Percentiles rank a stretch among this genome's conserved stretches.
Conservation (phyloP, 2,797 vertebrate genomes). For the Sebastiscus albofasciatus region DNA sequence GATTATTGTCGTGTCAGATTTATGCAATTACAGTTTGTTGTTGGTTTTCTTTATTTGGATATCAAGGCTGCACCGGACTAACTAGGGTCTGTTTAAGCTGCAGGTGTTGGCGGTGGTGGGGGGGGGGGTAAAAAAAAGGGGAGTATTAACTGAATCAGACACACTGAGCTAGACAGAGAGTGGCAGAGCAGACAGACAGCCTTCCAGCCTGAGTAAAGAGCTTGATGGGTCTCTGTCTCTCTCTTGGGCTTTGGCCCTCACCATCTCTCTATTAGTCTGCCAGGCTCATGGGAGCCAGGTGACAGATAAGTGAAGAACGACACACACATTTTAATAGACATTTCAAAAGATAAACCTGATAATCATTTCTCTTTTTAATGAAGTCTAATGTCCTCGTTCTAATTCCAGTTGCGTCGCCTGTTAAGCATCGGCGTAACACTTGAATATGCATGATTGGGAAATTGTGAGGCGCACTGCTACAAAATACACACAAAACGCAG, state of each 20-base stretch:
- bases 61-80: conserved; percentile 1
- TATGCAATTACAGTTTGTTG: conserved; percentile 48
- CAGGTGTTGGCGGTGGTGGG: not conserved
- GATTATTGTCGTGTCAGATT: conserved; percentile 55
- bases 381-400: conserved; percentile 87
- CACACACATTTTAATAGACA: conserved; percentile 89
- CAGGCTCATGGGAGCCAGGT: conserved; percentile 85
- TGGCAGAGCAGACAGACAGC: conserved; percentile 70
- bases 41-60: conserved; percentile 10
- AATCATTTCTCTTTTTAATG: conserved; percentile 88
- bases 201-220: conserved; percentile 71
- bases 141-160: conserved; percentile 49
- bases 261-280: conserved; percentile 85
- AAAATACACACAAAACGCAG: conserved; percentile 76
- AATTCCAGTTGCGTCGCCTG: conserved; percentile 82
- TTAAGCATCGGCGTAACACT: conserved; percentile 81
- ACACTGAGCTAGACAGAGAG: conserved; percentile 49
- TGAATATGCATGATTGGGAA: conserved; percentile 85
- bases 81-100: conserved; percentile 23
- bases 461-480: conserved; percentile 62
- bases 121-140: not conserved
- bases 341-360: conserved; percentile 89
- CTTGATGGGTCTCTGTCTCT: conserved; percentile 73
- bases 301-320: conserved; percentile 86
- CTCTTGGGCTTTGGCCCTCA: conserved; percentile 85